Evolutionary conservation across 2,888 invertebrate genomes (phyloP).

Genomic region (Cephus runcator): DNA sequence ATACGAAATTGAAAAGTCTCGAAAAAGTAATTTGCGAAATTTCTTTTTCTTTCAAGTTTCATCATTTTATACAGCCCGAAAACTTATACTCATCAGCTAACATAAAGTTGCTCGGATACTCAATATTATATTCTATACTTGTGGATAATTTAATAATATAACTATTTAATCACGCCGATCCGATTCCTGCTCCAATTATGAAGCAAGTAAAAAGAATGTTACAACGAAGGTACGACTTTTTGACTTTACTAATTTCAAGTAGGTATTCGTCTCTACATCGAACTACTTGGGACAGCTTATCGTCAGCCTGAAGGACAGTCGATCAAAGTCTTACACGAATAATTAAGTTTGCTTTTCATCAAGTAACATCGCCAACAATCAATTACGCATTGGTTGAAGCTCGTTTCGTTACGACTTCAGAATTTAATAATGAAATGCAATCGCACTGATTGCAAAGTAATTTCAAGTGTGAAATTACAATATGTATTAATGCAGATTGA

Average conservation of each 20-base stretch:
- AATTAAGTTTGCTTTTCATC: background rate
- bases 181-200: background rate
- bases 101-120: background rate
- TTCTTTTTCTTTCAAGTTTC: constrained; percentile 15
- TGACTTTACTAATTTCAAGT: background rate
- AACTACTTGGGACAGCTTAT: constrained; percentile 20
- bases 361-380: background rate
- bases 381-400: background rate
- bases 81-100: background rate
- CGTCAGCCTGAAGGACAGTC: background rate
- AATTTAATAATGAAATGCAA: background rate
- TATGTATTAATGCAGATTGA: background rate
- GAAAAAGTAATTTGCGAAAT: constrained; percentile 5
- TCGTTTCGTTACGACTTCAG: background rate
- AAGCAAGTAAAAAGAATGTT: background rate
- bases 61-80: background rate
- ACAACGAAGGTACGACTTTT: background rate
- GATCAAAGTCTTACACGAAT: background rate
- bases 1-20: background rate
- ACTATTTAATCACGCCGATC: background rate
- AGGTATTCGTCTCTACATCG: constrained; percentile 17
- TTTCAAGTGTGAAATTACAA: background rate
- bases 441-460: background rate
- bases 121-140: background rate
- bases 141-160: background rate